Evolutionary conservation across 2,797 vertebrate genomes (phyloP).

Genomic region (Odontamblyopus rebecca): DNA sequence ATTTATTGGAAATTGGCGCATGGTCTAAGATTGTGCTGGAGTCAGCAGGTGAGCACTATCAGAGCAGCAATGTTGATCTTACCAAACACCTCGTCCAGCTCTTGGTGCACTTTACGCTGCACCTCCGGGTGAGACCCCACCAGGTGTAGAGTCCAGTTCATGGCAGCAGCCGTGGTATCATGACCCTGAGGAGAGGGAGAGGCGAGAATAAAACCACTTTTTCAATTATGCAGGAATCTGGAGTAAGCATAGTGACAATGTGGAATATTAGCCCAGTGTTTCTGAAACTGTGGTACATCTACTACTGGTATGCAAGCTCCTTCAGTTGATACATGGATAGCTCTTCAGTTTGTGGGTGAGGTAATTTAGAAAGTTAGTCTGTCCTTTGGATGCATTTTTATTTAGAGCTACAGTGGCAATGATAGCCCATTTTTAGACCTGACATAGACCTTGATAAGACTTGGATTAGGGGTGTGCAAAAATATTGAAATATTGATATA

Average conservation of each 20-base stretch:
- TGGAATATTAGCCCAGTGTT: neutral
- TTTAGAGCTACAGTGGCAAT: no score
- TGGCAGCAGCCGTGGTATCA: slow-evolving; percentile 89
- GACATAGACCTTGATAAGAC: no score
- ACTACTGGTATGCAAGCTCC: no score
- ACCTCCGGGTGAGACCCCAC: slow-evolving; percentile 85
- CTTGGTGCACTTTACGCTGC: slow-evolving; percentile 84
- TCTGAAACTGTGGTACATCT: no score
- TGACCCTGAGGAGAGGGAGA: slow-evolving; percentile 81
- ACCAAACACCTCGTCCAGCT: slow-evolving; percentile 92
- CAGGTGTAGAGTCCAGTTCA: slow-evolving; percentile 89
- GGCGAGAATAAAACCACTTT: neutral
- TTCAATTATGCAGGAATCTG: neutral
- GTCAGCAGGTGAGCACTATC: neutral
- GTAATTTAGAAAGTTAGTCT: no score
- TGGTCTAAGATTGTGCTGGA: neutral
- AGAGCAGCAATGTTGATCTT: slow-evolving; percentile 30
- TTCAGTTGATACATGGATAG: no score
- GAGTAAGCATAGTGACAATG: neutral
- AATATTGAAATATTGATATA: no score
- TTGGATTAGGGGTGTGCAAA: no score
- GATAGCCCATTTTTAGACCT: no score
- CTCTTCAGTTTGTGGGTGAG: no score
- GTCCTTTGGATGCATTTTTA: no score
- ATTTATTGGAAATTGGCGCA: neutral